Conservation (phyloP, 2,797 vertebrate genomes). For the Rhincodon typus region DNA sequence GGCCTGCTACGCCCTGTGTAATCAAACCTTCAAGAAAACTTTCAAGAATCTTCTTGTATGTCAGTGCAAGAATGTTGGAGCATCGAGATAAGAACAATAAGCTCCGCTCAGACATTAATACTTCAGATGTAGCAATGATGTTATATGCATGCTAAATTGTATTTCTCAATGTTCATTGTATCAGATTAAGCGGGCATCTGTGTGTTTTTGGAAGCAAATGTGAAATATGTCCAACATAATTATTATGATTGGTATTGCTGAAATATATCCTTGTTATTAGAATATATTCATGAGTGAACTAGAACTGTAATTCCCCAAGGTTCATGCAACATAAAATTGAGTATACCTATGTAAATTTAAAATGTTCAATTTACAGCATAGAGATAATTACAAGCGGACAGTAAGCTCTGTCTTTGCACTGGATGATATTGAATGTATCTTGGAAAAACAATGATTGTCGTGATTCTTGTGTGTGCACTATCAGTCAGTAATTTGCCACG, state of each 20-base stretch:
- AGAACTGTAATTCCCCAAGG: too few relatives aligned
- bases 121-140: background rate
- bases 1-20: slow-evolving; percentile 95
- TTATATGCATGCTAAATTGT: background rate
- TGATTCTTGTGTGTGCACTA: too few relatives aligned
- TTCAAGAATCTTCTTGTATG: slow-evolving; percentile 95
- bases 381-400: too few relatives aligned
- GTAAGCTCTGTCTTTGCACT: too few relatives aligned
- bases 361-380: too few relatives aligned
- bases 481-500: too few relatives aligned
- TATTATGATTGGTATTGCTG: background rate
- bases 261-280: background rate
- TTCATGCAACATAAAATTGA: too few relatives aligned
- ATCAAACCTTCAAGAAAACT: slow-evolving; percentile 96
- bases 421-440: too few relatives aligned
- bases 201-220: background rate
- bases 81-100: slow-evolving; percentile 66
- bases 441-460: too few relatives aligned
- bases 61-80: slow-evolving; percentile 89
- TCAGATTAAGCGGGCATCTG: background rate
- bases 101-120: background rate
- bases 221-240: background rate
- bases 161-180: background rate
- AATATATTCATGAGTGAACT: background rate
- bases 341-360: too few relatives aligned